Base-by-base conservation (phyloP, 1,140 invertebrate genomes). In the Drosophila bifasciata region DNA sequence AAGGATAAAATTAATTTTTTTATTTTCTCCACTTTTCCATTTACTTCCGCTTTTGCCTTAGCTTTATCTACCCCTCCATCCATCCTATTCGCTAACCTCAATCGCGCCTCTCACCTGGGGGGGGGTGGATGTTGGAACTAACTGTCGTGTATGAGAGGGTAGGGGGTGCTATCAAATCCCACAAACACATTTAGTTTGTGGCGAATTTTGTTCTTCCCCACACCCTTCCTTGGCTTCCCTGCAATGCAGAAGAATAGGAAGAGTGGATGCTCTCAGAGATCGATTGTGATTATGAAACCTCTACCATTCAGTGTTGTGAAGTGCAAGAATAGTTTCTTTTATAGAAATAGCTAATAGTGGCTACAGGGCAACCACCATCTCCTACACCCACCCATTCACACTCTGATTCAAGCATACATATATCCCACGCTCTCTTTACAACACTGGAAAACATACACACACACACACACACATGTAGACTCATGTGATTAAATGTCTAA, bases 1-100 rank as follows among this genome's bases (percentile, higher is more conserved):
- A 84, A 84, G 79, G 75, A 75, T 84, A 79, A 84, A 84, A 84
- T 84, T 84, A 84, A 84, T 84, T 84, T 84, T 84, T 75, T 48
- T n/a, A n/a, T n/a, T 79, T 36, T 48, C 11, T 36, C 11, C 28
- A 39, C 43, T 49, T 66, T 66, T 74, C 56, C 51, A 69, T 73
- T 59, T 77, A 60, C 59, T 83, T 74, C 28, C 50, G 49, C 55
- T 75, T 52, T 46, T 51, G 45, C 36, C 52, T 25, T 43, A 48
- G 55, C 44, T 51, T 23, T 40, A 15, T 36, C 11, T 36, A n/a
- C 32, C 32, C 8, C 19, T 3, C 19, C 19, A 3, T 3, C 19
- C 11, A 11, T 36, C 5, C 32, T 36, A 3, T 36, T 36, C 32
- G 9, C 2, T 11, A 4, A 32, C 28, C 28, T 32, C 28, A 32